Evolutionary conservation across 1,140 invertebrate genomes (phyloP).

Genomic region (Glomeris maerens): DNA sequence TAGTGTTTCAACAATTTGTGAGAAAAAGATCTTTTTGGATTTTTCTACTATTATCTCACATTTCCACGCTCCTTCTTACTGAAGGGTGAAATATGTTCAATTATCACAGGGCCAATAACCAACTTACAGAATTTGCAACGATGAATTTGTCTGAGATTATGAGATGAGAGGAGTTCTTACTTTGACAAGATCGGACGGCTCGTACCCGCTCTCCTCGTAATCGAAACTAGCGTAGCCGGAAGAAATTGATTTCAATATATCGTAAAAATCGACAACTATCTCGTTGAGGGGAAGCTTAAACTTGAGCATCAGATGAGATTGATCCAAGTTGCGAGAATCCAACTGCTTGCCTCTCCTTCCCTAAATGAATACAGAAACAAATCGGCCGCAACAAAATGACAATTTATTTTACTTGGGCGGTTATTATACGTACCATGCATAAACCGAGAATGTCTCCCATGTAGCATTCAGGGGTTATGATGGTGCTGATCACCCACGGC

Average conservation of each 20-base stretch:
- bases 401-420: no score
- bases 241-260: slow-evolving; percentile 69
- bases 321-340: slow-evolving; percentile 62
- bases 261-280: slow-evolving; percentile 90
- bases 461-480: slow-evolving; percentile 61
- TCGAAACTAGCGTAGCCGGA: slow-evolving; percentile 97
- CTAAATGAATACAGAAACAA: slow-evolving; percentile 28
- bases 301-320: slow-evolving; percentile 61
- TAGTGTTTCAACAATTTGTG: no score
- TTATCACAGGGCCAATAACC: no score
- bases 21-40: no score
- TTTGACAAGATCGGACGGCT: slow-evolving; percentile 52
- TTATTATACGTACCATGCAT: slow-evolving; percentile 28
- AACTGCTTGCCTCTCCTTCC: slow-evolving; percentile 63
- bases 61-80: no score
- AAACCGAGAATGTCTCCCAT: slow-evolving; percentile 29
- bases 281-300: slow-evolving; percentile 79
- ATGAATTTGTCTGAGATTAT: no score
- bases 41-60: no score
- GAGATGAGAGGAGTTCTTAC: slow-evolving; percentile 38
- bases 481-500: slow-evolving; percentile 75
- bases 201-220: slow-evolving; percentile 82
- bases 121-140: no score
- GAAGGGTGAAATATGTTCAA: no score
- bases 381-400: no score